Percentiles rank a stretch among this genome's conserved stretches.
Conservation (phyloP, 2,888 invertebrate species). For the Zygothrica quintamaculata region DNA sequence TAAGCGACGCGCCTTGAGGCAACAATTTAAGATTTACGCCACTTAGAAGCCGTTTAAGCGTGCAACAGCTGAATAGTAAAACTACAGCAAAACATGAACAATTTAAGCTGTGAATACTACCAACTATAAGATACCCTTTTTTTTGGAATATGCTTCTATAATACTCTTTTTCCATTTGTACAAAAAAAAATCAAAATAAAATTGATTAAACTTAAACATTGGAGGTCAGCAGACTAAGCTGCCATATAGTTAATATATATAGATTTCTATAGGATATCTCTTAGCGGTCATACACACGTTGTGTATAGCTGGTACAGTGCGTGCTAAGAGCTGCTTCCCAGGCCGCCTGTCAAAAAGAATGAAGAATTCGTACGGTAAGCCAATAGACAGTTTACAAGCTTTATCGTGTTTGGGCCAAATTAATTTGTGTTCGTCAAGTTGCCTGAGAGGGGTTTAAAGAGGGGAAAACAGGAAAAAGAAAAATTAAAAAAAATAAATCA, state of each 20-base stretch:
- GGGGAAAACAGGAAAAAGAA: too few species aligned
- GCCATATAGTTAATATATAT: too few species aligned
- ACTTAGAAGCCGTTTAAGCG: conserved; percentile 70
- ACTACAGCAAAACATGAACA: conserved; percentile 17
- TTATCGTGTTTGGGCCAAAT: conserved; percentile 56
- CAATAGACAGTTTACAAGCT: conserved; percentile 56
- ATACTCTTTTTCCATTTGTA: too few species aligned
- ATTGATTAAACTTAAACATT: too few species aligned
- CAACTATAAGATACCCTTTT: neutral
- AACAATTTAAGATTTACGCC: conserved; percentile 75
- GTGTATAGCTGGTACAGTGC: conserved; percentile 7
- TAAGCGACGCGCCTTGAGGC: conserved; percentile 52
- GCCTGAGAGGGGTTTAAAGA: neutral
- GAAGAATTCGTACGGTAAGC: conserved; percentile 8
- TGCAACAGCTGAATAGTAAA: conserved; percentile 51
- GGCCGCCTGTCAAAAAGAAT: conserved; percentile 44
- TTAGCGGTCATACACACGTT: neutral
- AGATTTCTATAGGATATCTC: too few species aligned
- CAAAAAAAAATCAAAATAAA: too few species aligned
- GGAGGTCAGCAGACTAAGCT: too few species aligned
- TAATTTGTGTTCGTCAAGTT: conserved; percentile 33
- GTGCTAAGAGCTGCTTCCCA: conserved; percentile 38
- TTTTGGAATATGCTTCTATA: too few species aligned
- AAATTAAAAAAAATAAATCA: conserved; percentile 9
- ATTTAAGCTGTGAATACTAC: neutral